Evolutionary conservation across 2,888 invertebrate species (phyloP).

Genomic region (Drosophila affinis): DNA sequence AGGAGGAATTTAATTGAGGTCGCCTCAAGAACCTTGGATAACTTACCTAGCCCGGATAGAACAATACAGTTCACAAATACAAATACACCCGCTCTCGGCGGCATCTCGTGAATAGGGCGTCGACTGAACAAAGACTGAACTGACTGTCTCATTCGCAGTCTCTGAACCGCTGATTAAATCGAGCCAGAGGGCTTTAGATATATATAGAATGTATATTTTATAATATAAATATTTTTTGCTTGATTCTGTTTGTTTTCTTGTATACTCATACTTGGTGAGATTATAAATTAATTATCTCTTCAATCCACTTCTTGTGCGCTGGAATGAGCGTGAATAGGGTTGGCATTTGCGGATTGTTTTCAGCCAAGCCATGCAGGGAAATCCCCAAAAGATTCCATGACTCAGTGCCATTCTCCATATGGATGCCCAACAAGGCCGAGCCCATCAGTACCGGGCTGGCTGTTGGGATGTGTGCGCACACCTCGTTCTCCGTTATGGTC

Average conservation of each 20-base stretch:
- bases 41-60: background rate
- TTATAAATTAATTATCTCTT: background rate
- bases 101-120: background rate
- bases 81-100: too few relatives aligned
- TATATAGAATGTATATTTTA: background rate
- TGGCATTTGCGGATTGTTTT: background rate
- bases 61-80: background rate
- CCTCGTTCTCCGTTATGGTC: background rate
- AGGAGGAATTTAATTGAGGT: background rate
- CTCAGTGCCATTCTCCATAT: background rate
- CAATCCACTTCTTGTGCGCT: conserved; percentile 4
- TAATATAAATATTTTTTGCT: background rate
- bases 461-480: conserved; percentile 5
- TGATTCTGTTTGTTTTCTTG: background rate
- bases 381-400: background rate
- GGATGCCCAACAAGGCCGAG: background rate
- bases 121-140: background rate
- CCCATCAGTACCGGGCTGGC: background rate
- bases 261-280: background rate
- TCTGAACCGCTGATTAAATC: background rate
- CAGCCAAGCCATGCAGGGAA: background rate
- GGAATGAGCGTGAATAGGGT: conserved; percentile 6
- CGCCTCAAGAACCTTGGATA: background rate
- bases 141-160: background rate
- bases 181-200: background rate